These are phyloP conservation scores for Volucella inflata DNA, from an alignment of 2,888 invertebrate genomes.

Conservation along the genomic window DNA sequence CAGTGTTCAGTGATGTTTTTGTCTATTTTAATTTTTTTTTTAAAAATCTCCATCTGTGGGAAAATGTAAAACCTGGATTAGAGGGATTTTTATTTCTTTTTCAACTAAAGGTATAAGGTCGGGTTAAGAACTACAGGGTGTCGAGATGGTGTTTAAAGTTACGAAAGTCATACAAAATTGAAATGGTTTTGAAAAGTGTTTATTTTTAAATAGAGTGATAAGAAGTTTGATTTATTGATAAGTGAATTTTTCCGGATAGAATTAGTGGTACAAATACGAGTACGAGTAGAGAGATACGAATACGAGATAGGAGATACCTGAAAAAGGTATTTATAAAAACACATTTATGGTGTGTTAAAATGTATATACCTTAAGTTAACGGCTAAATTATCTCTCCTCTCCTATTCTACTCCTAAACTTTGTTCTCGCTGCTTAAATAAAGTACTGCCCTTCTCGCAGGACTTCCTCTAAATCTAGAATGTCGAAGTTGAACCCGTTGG, in stretches of 20 bases:
- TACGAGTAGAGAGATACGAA: too few relatives aligned
- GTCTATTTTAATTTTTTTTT: conserved; percentile 17
- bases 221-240: neutral
- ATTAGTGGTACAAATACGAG: neutral
- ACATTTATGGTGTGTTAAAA: conserved; percentile 69
- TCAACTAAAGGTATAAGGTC: neutral
- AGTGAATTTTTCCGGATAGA: conserved; percentile 55
- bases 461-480: conserved; percentile 20
- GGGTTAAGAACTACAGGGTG: neutral
- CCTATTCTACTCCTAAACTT: too few relatives aligned
- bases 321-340: conserved; percentile 72
- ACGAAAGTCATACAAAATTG: neutral
- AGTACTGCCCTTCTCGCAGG: conserved; percentile 25
- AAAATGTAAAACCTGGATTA: conserved; percentile 13
- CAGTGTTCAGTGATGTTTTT: conserved; percentile 44
- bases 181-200: neutral
- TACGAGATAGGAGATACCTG: too few relatives aligned
- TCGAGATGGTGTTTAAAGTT: conserved; percentile 16
- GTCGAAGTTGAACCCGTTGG: conserved; percentile 28
- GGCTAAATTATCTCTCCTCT: conserved; percentile 14
- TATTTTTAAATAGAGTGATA: neutral
- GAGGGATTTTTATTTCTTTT: conserved; percentile 13
- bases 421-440: conserved; percentile 5
- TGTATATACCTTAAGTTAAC: conserved; percentile 57
- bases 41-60: too few relatives aligned